phyloP scores from a whole-genome alignment of 2,797 vertebrate genomes.

The Hoplostethus mediterraneus region DNA sequence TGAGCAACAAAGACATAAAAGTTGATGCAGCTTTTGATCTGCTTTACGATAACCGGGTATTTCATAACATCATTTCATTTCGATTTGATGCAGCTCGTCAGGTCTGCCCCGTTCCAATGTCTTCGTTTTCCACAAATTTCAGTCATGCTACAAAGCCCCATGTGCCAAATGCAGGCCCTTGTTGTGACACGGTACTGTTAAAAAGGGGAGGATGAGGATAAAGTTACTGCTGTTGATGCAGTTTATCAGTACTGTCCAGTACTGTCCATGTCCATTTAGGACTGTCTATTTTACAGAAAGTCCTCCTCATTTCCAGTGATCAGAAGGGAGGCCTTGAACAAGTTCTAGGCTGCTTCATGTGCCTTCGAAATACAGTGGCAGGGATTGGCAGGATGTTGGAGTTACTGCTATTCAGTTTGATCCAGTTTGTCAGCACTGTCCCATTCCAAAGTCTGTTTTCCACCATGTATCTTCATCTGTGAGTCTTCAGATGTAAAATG shows the following conservation, averaged over 20 bases:
- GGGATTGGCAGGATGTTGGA: neutral
- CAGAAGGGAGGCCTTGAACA: neutral
- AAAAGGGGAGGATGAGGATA: neutral
- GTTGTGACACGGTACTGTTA: too few relatives aligned
- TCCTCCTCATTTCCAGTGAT: neutral
- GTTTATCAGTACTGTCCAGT: neutral
- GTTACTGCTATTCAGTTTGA: neutral
- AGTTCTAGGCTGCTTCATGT: neutral
- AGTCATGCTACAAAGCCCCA: neutral
- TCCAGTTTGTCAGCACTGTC: neutral
- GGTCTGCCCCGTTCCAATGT: neutral
- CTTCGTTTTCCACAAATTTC: slow-evolving; percentile 1
- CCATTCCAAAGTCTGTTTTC: slow-evolving; percentile 2
- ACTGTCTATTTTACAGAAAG: slow-evolving; percentile 12
- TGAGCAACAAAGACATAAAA: slow-evolving; percentile 10
- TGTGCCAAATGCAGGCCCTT: neutral
- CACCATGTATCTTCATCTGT: slow-evolving; percentile 5
- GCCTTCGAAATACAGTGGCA: neutral
- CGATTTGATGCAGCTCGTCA: slow-evolving; percentile 16
- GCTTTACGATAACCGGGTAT: neutral
- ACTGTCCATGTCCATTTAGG: too few relatives aligned
- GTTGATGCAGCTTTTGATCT: slow-evolving; percentile 4
- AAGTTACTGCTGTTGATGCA: neutral
- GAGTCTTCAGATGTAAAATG: neutral
- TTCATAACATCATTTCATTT: slow-evolving; percentile 4